Evolutionary conservation across 2,888 invertebrate genomes (phyloP).

Genomic region (Stenodera caucasica): DNA sequence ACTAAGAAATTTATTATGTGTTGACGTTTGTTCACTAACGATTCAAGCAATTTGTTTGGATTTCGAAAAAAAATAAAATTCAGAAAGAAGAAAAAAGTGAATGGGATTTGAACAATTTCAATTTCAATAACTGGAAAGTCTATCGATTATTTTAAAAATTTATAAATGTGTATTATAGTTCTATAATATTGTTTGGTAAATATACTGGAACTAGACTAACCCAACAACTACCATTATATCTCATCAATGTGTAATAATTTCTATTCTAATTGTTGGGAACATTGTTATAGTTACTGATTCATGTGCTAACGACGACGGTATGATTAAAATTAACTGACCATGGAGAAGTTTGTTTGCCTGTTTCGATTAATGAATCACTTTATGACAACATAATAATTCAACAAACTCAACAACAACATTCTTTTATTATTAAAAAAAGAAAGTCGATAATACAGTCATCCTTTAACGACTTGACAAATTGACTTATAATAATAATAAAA

Average conservation of each 20-base stretch:
- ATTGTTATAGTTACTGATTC: constrained; percentile 29
- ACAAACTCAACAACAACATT: no score
- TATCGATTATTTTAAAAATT: not conserved
- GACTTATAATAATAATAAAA: no score
- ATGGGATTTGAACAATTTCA: no score
- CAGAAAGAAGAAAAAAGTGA: no score
- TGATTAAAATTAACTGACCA: constrained; percentile 31
- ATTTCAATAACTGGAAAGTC: no score
- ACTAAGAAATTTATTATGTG: constrained; percentile 19
- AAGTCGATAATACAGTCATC: no score
- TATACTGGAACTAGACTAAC: constrained; percentile 22
- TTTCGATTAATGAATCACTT: not conserved
- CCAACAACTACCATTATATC: constrained; percentile 29
- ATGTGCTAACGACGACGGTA: constrained; percentile 21
- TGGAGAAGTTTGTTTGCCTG: constrained; percentile 20
- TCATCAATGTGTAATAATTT: constrained; percentile 38
- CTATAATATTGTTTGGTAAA: constrained; percentile 21
- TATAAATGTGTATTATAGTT: not conserved
- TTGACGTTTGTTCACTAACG: constrained; percentile 14
- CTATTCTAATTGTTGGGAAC: constrained; percentile 31
- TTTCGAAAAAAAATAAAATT: not conserved
- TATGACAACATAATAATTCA: not conserved
- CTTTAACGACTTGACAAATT: no score
- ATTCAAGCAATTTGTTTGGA: constrained; percentile 25
- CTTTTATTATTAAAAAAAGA: no score